phyloP scores from a whole-genome alignment of 2,113 vertebrate species.

The Gymnorhina tibicen region DNA sequence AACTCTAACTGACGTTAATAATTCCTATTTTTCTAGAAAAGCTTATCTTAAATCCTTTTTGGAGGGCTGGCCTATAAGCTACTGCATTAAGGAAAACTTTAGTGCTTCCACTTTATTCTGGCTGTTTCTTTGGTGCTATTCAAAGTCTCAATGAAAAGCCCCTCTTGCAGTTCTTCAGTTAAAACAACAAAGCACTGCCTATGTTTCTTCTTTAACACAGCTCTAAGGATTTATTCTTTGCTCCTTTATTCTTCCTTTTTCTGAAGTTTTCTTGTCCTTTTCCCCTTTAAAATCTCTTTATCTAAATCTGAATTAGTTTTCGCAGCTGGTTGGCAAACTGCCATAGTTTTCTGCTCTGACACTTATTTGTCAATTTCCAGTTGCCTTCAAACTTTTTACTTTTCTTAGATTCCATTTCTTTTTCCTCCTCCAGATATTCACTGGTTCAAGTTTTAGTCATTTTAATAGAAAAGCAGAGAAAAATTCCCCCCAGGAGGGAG shows the following conservation, averaged over 20 bases:
- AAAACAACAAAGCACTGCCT: constrained; percentile 58
- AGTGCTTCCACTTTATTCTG: constrained; percentile 32
- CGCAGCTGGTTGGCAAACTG: constrained; percentile 60
- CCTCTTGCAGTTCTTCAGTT: constrained; percentile 48
- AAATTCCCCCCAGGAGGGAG: not conserved
- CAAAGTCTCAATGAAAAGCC: constrained; percentile 28
- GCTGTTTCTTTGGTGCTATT: constrained; percentile 49
- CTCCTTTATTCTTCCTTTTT: constrained; percentile 52
- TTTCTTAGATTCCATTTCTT: constrained; percentile 9
- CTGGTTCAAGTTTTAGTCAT: constrained; percentile 24
- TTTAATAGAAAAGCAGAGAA: constrained; percentile 1
- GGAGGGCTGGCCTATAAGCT: not conserved
- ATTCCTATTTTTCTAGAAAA: constrained; percentile 20
- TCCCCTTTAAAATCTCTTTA: constrained; percentile 64
- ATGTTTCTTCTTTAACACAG: constrained; percentile 45
- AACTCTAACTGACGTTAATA: not conserved
- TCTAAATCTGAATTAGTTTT: constrained; percentile 67
- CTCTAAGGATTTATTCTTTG: constrained; percentile 54
- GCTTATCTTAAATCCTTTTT: constrained; percentile 25
- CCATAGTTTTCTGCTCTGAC: constrained; percentile 34
- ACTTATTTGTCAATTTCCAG: constrained; percentile 57
- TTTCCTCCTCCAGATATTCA: not conserved
- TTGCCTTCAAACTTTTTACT: constrained; percentile 38
- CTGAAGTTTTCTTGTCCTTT: constrained; percentile 53
- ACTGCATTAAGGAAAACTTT: constrained; percentile 38